Percentiles rank a stretch among this genome's conserved stretches.
Conservation (phyloP, 2,888 invertebrate genomes). For the Diloba caeruleocephala region DNA sequence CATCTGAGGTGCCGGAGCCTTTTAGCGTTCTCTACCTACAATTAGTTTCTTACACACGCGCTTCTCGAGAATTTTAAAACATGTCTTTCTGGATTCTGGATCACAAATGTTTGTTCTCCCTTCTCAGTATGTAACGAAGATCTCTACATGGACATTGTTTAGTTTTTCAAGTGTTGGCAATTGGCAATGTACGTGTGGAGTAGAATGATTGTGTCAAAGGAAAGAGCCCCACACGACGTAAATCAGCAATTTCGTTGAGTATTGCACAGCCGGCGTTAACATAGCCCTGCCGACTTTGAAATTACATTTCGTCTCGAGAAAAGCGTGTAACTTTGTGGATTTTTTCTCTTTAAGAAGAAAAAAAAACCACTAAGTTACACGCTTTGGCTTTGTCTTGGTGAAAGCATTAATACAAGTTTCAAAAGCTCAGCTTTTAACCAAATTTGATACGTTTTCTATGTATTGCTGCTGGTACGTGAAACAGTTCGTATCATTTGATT, state of each 20-base stretch:
- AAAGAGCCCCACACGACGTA: conserved; percentile 61
- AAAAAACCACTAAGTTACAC: no score
- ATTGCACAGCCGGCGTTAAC: conserved; percentile 68
- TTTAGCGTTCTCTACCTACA: conserved; percentile 66
- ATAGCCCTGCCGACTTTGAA: conserved; percentile 71
- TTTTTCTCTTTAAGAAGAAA: conserved; percentile 69
- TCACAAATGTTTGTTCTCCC: conserved; percentile 1
- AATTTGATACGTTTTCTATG: conserved; percentile 40
- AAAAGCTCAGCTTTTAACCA: conserved; percentile 59
- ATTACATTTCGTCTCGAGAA: conserved; percentile 67
- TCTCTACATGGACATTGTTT: conserved; percentile 11
- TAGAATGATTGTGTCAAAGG: conserved; percentile 56
- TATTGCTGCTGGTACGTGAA: no score
- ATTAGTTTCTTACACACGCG: conserved; percentile 67
- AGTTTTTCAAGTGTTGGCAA: conserved; percentile 37
- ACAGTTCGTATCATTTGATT: no score
- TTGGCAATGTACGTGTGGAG: conserved; percentile 39
- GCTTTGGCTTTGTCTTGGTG: conserved; percentile 54
- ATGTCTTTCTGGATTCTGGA: conserved; percentile 52
- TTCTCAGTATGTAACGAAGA: conserved; percentile 22
- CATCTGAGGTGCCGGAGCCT: conserved; percentile 62
- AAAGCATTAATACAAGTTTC: conserved; percentile 50
- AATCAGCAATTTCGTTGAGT: conserved; percentile 74
- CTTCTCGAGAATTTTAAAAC: conserved; percentile 44
- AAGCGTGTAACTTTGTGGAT: conserved; percentile 69